These are phyloP conservation scores for Erythrolamprus reginae DNA, from an alignment of 2,113 vertebrate species.

Conservation along the genomic window DNA sequence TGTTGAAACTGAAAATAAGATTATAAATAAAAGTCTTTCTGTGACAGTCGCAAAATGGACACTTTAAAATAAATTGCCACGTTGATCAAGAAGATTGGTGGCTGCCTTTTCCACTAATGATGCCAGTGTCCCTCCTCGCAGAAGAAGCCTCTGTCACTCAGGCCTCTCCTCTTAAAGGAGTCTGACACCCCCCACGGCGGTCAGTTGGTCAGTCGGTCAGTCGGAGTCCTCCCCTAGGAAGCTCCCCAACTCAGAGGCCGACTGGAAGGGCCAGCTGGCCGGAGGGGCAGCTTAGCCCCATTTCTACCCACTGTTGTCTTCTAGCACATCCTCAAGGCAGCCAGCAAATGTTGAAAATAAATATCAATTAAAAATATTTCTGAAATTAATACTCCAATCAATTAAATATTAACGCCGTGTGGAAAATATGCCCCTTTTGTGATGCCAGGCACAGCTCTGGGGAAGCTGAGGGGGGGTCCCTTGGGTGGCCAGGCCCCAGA, in stretches of 20 bases:
- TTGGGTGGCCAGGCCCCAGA: not conserved
- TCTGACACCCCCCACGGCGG: conserved; percentile 74
- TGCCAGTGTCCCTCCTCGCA: conserved; percentile 73
- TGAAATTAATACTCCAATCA: not conserved
- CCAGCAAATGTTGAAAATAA: not conserved
- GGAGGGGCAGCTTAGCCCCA: not conserved
- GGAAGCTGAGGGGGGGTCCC: not conserved
- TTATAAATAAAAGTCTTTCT: conserved; percentile 78
- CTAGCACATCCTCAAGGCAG: not conserved
- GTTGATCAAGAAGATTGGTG: conserved; percentile 75
- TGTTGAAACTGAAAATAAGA: conserved; percentile 80
- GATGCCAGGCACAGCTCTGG: not conserved
- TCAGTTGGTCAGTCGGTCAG: conserved; percentile 9
- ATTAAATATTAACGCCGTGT: not conserved
- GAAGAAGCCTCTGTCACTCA: conserved; percentile 74
- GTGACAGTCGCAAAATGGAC: conserved; percentile 79
- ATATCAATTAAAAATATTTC: not conserved
- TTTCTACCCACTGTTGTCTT: not conserved
- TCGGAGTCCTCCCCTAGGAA: conserved; percentile 33
- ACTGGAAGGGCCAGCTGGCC: not conserved
- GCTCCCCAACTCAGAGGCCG: not conserved
- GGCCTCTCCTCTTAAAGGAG: conserved; percentile 83
- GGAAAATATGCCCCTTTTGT: not conserved
- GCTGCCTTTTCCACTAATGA: conserved; percentile 73
- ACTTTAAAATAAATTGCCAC: conserved; percentile 78